Evolutionary conservation across 2,113 vertebrate genomes (phyloP).

Genomic region (Helogale parvula): DNA sequence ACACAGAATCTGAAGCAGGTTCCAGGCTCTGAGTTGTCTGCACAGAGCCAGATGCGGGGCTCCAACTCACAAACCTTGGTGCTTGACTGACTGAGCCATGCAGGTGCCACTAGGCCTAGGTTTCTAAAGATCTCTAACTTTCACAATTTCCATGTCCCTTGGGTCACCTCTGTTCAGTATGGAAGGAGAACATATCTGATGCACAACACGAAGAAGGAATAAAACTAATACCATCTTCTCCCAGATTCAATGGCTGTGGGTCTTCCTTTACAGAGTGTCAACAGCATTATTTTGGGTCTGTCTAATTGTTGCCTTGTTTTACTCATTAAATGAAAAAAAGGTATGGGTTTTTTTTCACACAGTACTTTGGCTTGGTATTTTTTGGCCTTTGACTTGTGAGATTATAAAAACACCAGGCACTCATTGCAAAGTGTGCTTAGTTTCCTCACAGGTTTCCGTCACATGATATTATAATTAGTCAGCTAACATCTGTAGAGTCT

Average conservation of each 20-base stretch:
- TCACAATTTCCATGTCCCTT: neutral
- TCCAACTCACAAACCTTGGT: no score
- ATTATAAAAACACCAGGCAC: neutral
- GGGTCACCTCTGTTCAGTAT: neutral
- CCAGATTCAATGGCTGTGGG: neutral
- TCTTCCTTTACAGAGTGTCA: neutral
- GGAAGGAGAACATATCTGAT: neutral
- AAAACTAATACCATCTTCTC: neutral
- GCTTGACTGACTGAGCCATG: no score
- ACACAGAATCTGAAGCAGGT: no score
- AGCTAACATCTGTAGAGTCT: neutral
- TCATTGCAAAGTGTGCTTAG: neutral
- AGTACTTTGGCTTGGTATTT: neutral
- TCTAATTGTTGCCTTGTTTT: no score
- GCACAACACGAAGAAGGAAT: neutral
- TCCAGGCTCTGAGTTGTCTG: no score
- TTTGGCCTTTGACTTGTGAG: neutral
- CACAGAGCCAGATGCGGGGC: no score
- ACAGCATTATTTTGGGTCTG: no score
- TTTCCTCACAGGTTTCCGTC: neutral
- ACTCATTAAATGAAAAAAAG: neutral
- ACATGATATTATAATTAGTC: no score
- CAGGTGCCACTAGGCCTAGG: neutral
- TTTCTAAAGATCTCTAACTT: neutral
- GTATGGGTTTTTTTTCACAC: neutral